Evolutionary conservation across 2,888 invertebrate genomes (phyloP).

Genomic region (Ernsta delagoae): DNA sequence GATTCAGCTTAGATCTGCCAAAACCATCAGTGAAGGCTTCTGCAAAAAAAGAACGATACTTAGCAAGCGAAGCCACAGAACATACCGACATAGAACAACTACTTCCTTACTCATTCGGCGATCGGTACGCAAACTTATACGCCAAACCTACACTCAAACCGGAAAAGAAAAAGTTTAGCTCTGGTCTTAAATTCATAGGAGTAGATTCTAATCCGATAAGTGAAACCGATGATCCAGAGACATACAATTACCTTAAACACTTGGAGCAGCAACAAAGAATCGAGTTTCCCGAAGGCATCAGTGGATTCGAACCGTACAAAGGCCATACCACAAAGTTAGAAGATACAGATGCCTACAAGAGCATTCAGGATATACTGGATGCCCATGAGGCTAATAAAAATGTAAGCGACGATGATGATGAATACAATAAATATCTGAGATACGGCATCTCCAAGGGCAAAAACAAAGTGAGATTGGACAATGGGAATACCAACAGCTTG

Average conservation of each 20-base stretch:
- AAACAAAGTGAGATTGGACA: slow-evolving; percentile 49
- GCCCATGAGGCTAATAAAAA: slow-evolving; percentile 67
- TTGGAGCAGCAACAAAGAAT: slow-evolving; percentile 59
- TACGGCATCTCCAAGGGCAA: slow-evolving; percentile 43
- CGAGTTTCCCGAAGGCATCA: slow-evolving; percentile 45
- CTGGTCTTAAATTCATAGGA: slow-evolving; percentile 56
- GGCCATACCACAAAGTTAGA: slow-evolving; percentile 47
- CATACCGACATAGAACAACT: slow-evolving; percentile 48
- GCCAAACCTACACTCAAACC: slow-evolving; percentile 44
- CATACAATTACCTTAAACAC: slow-evolving; percentile 68
- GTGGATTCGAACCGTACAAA: slow-evolving; percentile 56
- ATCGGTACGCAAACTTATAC: slow-evolving; percentile 55
- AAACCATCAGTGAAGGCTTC: slow-evolving; percentile 54
- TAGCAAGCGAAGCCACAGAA: slow-evolving; percentile 47
- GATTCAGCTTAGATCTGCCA: slow-evolving; percentile 45
- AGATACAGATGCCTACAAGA: slow-evolving; percentile 56
- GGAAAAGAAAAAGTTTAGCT: slow-evolving; percentile 48
- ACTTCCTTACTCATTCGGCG: slow-evolving; percentile 52
- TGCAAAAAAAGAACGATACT: slow-evolving; percentile 58
- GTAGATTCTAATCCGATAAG: slow-evolving; percentile 68
- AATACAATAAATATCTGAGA: slow-evolving; percentile 49
- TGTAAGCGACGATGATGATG: slow-evolving; percentile 47
- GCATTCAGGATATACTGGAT: slow-evolving; percentile 71
- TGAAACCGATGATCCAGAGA: slow-evolving; percentile 65
- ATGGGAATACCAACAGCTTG: slow-evolving; percentile 45